phyloP scores from a whole-genome alignment of 2,888 invertebrate species.

The Himalopsyche tibetana region DNA sequence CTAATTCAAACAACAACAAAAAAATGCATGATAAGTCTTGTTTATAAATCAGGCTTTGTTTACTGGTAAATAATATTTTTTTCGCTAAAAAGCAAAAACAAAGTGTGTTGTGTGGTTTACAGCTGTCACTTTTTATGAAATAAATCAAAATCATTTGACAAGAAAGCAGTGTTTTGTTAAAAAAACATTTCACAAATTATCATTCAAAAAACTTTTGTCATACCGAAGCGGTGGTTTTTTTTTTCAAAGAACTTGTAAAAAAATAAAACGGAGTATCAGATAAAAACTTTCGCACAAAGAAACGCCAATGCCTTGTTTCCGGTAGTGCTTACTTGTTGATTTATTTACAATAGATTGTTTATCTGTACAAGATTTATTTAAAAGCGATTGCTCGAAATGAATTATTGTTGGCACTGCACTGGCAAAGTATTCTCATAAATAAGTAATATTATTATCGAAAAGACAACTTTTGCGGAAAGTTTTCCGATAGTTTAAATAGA shows the following conservation, averaged over 20 bases:
- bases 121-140: too few species aligned
- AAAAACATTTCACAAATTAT: too few species aligned
- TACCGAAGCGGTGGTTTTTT: too few species aligned
- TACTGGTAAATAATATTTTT: too few species aligned
- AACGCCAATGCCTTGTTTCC: neutral
- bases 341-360: conserved; percentile 22
- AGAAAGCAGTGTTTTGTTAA: too few species aligned
- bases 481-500: neutral
- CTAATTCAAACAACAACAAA: too few species aligned
- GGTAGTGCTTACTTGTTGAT: conserved; percentile 28
- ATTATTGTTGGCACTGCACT: conserved; percentile 34
- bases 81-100: too few species aligned
- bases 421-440: conserved; percentile 34
- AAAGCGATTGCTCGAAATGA: conserved; percentile 10
- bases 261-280: conserved; percentile 9
- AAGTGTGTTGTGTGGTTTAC: too few species aligned
- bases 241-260: neutral
- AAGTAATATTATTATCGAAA: neutral
- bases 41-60: too few species aligned
- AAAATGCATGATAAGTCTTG: too few species aligned
- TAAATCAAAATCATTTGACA: too few species aligned
- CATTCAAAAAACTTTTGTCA: too few species aligned
- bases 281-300: conserved; percentile 1
- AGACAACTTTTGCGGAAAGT: neutral
- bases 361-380: neutral